Evolutionary conservation across 2,888 invertebrate species (phyloP), one percentile per base, ranked within the genome.

Genomic region (Ligdia adustata): DNA sequence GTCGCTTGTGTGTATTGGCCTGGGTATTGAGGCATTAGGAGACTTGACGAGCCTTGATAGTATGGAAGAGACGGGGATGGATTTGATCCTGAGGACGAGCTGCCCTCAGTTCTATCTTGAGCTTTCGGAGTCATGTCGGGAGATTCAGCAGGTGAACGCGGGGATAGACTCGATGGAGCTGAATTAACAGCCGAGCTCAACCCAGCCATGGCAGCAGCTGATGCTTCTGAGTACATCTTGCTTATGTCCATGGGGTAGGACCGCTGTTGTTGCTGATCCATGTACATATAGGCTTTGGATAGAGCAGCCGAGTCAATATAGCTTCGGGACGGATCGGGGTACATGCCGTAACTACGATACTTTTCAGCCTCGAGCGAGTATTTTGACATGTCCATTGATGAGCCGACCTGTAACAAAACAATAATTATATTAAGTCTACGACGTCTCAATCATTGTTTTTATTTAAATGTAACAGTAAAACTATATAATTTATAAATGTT

Each of bases 361-460:
- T 95, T 95, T 64, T 95, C 95, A 0, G 94, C 93, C 60, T 95
- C 95, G 86, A 95, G 92, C 5, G 94, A 93, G 74, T 95, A 95
- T 70, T 95, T 95, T 0, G 91, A 88, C 94, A 95, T 94, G 70
- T 95, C 95, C 94, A 95, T 94, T 54, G 94, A 92, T 35, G 93
- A 93, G 4, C 93, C 93, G 51, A 95, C 93, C 94, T 94, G 92
- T 0, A 91, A 92, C 78, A 86, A 74, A 32, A n/a, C n/a, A n/a
- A n/a, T n/a, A n/a, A n/a, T n/a, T n/a, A n/a, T n/a, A n/a, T n/a
- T n/a, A n/a, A n/a, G n/a, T n/a, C n/a, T n/a, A n/a, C n/a, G n/a
- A n/a, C n/a, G n/a, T n/a, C n/a, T n/a, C n/a, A n/a, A n/a, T n/a
- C n/a, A n/a, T n/a, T n/a, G n/a, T n/a, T n/a, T n/a, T n/a, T 18